These are phyloP conservation scores for Cydia fagiglandana DNA, from an alignment of 1,140 invertebrate genomes.

Conservation along the genomic window DNA sequence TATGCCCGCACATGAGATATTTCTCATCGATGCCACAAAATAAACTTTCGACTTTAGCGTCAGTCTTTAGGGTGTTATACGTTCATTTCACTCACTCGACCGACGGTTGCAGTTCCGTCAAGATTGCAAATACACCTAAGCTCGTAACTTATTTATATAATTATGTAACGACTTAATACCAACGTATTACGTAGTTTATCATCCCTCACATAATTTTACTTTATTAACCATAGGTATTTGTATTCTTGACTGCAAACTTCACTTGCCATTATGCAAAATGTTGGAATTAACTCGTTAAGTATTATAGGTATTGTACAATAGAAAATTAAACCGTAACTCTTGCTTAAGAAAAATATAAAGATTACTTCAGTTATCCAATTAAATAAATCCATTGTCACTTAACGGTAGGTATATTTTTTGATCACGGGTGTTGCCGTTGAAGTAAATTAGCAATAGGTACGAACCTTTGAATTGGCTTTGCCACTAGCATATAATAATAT, in stretches of 20 bases:
- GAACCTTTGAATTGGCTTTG: slow-evolving; percentile 30
- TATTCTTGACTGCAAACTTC: too few species aligned
- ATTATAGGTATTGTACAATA: not conserved
- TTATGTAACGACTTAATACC: too few species aligned
- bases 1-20: not conserved
- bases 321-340: not conserved
- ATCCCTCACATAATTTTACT: too few species aligned
- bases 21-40: not conserved
- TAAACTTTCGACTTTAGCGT: not conserved
- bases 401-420: not conserved
- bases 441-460: not conserved
- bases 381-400: not conserved
- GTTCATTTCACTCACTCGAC: not conserved
- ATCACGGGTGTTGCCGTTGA: slow-evolving; percentile 3
- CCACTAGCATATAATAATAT: slow-evolving; percentile 19
- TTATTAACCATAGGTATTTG: too few species aligned
- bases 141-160: not conserved
- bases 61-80: not conserved
- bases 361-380: not conserved
- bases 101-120: not conserved
- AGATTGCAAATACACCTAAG: not conserved
- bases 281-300: too few species aligned
- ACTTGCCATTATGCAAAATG: too few species aligned
- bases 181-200: too few species aligned
- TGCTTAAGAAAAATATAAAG: not conserved